Evolutionary conservation across 2,797 vertebrate species (phyloP), one percentile per base, ranked within the genome.

Genomic region (Mormyrus hasselquistii): DNA sequence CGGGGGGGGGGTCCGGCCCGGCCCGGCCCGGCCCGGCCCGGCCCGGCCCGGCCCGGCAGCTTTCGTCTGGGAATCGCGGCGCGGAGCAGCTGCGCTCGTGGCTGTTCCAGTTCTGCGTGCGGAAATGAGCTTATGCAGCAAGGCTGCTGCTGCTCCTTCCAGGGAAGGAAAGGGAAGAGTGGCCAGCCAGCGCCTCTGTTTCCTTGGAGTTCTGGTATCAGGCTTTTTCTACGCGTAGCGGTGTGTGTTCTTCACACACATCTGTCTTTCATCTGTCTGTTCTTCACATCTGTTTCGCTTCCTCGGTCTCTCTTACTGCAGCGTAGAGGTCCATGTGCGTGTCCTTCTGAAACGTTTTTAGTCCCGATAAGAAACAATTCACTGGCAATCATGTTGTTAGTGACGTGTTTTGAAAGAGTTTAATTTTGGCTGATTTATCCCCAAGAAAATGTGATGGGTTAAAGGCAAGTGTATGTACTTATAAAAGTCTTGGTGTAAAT

Each of bases 401-500:
- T 14, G 53, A 5, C 2, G 9, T 49, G 19, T 86, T 85, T n/a
- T 49, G 9, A 84, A 34, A 50, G 22, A 85, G 16, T 86, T 82
- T 87, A 62, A 47, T 86, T 52, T 65, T 87, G 29, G 41, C 4
- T 22, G 49, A 25, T 87, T n/a, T 47, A 44, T 62, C 34, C 10
- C 34, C 14, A 14, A 52, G 57, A 16, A 19, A 86, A 5, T 79
- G 69, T 62, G 41, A 84, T 88, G 49, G 38, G 10, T 38, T 55
- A 41, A 53, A 38, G n/a, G 34, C 12, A 53, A n/a, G 29, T n/a
- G 69, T 47, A 5, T 59, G 34, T 85, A 84, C 2, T 59, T 86
- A 62, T 82, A 5, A 89, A 85, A n/a, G 95, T 94, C 94, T n/a
- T 94, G 93, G 94, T 96, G 92, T 94, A 95, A 95, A 95, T 96